Conservation (phyloP, 1,140 invertebrate species). For the Tetranychus urticae region DNA sequence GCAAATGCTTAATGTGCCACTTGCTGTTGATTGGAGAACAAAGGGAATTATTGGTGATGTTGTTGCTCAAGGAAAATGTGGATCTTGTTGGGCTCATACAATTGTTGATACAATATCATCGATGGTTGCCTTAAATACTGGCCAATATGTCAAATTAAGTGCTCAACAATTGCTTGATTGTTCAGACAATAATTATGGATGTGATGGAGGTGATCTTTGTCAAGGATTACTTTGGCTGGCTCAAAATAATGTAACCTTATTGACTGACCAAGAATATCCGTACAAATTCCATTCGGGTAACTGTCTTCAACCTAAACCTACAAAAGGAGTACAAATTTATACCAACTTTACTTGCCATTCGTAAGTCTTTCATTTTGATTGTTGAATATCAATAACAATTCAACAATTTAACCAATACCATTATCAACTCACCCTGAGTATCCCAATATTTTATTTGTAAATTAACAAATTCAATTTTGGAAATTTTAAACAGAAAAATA, state of each 20-base stretch:
- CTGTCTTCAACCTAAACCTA: slow-evolving; percentile 24
- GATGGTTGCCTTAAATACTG: slow-evolving; percentile 38
- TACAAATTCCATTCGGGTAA: slow-evolving; percentile 29
- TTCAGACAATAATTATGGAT: slow-evolving; percentile 44
- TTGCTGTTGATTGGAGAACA: slow-evolving; percentile 27
- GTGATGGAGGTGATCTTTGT: slow-evolving; percentile 55
- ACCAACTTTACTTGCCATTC: slow-evolving; percentile 26
- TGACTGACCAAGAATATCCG: slow-evolving; percentile 37
- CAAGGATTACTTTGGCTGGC: slow-evolving; percentile 42
- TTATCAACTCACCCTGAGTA: not conserved
- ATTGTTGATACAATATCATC: slow-evolving; percentile 47
- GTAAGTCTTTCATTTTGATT: slow-evolving; percentile 18
- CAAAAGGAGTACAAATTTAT: slow-evolving; percentile 16
- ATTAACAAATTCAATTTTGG: too few relatives aligned
- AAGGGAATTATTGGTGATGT: slow-evolving; percentile 40
- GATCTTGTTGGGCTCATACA: slow-evolving; percentile 62
- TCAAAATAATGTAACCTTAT: slow-evolving; percentile 29
- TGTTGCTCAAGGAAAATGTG: slow-evolving; percentile 47
- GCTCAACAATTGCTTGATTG: slow-evolving; percentile 67
- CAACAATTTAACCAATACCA: not conserved
- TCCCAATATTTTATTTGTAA: too few relatives aligned
- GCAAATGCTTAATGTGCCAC: not conserved
- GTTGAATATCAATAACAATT: not conserved
- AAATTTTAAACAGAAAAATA: too few relatives aligned
- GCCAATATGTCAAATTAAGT: slow-evolving; percentile 26